Percentiles rank a stretch among this genome's conserved stretches.
These are phyloP conservation scores for Agrenia bidenticulata DNA, from an alignment of 2,888 invertebrate species.

Conservation along the genomic window DNA sequence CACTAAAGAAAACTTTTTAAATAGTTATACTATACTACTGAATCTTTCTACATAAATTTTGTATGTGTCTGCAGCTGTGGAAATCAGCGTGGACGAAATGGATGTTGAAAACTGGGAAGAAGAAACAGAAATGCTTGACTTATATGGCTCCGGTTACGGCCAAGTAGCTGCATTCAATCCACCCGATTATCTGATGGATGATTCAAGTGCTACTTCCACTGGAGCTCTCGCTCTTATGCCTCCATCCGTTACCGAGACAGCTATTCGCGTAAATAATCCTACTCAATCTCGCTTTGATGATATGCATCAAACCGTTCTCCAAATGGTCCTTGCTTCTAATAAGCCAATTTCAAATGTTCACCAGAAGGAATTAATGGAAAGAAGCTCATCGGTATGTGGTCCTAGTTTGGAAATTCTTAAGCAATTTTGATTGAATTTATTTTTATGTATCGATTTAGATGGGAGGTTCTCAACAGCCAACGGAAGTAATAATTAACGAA, in stretches of 20 bases:
- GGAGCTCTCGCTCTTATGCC: constrained; percentile 38
- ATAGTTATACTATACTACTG: no score
- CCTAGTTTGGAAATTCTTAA: background rate
- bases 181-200: constrained; percentile 43
- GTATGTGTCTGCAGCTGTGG: constrained; percentile 32
- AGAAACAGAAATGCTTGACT: constrained; percentile 61
- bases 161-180: constrained; percentile 31
- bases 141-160: constrained; percentile 23
- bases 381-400: constrained; percentile 40
- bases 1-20: no score
- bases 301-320: constrained; percentile 22
- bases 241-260: background rate
- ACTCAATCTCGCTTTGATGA: background rate
- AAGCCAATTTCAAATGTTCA: constrained; percentile 44
- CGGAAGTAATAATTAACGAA: constrained; percentile 68
- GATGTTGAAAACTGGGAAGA: constrained; percentile 67
- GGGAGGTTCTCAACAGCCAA: constrained; percentile 54
- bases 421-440: background rate
- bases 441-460: constrained; percentile 26
- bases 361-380: constrained; percentile 46
- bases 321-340: constrained; percentile 45
- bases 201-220: constrained; percentile 24
- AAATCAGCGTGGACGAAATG: constrained; percentile 57
- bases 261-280: background rate
- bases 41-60: no score